Conservation (phyloP, 2,888 invertebrate species). For the Bursaphelenchus okinawaensis region DNA sequence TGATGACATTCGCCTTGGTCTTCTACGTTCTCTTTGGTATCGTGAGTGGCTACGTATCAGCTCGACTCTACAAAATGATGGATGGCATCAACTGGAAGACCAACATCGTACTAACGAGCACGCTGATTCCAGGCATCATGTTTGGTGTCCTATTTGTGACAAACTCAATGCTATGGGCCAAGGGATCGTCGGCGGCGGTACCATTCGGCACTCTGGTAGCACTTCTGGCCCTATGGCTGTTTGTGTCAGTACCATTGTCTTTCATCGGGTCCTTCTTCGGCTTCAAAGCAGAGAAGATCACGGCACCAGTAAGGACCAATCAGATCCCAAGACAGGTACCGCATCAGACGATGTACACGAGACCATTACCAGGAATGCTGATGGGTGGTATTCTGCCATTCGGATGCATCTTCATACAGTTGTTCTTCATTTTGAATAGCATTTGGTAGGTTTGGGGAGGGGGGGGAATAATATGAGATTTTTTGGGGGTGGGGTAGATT, state of each 20-base stretch:
- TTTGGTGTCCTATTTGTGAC: constrained; percentile 94
- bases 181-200: constrained; percentile 89
- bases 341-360: constrained; percentile 95
- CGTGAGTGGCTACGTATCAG: constrained; percentile 91
- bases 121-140: constrained; percentile 90
- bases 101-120: constrained; percentile 89
- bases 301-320: constrained; percentile 95
- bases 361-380: constrained; percentile 80
- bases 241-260: constrained; percentile 93
- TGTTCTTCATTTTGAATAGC: constrained; percentile 96
- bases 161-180: constrained; percentile 90
- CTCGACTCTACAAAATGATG: constrained; percentile 78
- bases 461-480: too few species aligned
- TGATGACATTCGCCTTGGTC: constrained; percentile 96
- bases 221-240: constrained; percentile 88
- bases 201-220: constrained; percentile 93
- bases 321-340: constrained; percentile 97
- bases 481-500: too few species aligned
- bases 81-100: constrained; percentile 98
- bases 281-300: constrained; percentile 89
- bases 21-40: constrained; percentile 93
- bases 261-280: constrained; percentile 98
- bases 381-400: constrained; percentile 94
- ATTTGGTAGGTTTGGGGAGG: constrained; percentile 77
- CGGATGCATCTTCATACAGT: constrained; percentile 94